Evolutionary conservation across 2,888 invertebrate species (phyloP), one percentile per base, ranked within the genome.

Genomic region (Lasioglossum vierecki): DNA sequence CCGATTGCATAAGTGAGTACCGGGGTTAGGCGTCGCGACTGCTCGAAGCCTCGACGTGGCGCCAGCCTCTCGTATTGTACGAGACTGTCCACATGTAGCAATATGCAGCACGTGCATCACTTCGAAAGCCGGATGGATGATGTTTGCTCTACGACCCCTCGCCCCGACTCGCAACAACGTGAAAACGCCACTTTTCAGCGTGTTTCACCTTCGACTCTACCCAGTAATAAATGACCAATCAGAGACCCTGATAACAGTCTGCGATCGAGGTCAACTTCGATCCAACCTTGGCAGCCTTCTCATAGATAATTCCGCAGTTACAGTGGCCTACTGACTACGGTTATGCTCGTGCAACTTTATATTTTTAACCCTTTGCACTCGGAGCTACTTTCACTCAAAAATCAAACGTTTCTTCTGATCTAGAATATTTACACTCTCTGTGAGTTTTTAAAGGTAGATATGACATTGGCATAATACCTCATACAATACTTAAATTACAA

Each of bases 1-100:
- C 74, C 80, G 89, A 89, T 89, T 89, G 89, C 89, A 89, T 89
- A 89, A 89, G 89, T 77, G 86, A 86, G 75, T 84, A 81, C 79
- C 80, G 73, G 86, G 82, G 89, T 89, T 88, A 88, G 80, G 35
- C 86, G 86, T 79, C 79, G 86, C 79, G 82, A 88, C 88, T 78
- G 79, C 84, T 79, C 71, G 84, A 80, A 88, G 86, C 74, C 79
- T 68, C 80, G 80, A 82, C 79, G 82, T 84, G 89, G 88, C 89
- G 89, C 89, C 89, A 89, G 77, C 68, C 74, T 72, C 86, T 68
- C 76, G 39, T 75, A 82, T 75, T 73, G 76, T 75, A 74, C 41
- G 75, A 66, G 53, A 76, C 87, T 11, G 82, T 87, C 79, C 73
- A 77, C 76, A 41, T 63, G 53, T 41, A 70, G 35, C 60, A 30